Base-by-base conservation (phyloP, 2,113 vertebrate genomes). In the Varanus salvator region DNA sequence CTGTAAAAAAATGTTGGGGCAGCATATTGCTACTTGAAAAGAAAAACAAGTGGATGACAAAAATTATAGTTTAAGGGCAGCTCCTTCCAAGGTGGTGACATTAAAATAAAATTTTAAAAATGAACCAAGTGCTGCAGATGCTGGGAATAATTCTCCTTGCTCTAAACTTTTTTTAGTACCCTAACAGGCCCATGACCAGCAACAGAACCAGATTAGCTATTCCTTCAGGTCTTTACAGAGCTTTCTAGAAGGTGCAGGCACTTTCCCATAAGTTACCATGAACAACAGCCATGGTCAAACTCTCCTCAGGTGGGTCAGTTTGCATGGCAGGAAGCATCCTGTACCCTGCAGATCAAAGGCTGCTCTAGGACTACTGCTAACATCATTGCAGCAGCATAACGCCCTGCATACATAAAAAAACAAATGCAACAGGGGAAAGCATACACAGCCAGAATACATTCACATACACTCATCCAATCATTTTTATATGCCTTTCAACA, bases 71-170 rank as follows among this genome's bases (percentile, higher is more conserved):
- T 87, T 83, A 68, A 74, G 52, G 44, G n/a, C 77, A 44, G n/a
- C 34, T 84, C 52, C 57, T 74, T 14, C 7, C 54, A 48, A 0
- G 0, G 69, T 0, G 80, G 8, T 23, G 34, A 25, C 17, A 89
- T 66, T 29, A 44, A 48, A 77, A 84, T 34, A 9, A 44, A 44
- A 44, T 44, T 44, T 44, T 14, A 77, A 44, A 23, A 21, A 1
- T 3, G 80, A 69, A 4, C 17, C 60, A 81, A 66, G 66, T 19
- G 6, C 3, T 4, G 34, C 57, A 14, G 23, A 14, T 83, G 34
- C 54, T 14, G 68, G 8, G 64, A 82, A 4, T 74, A 72, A 66
- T 21, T 25, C 34, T 64, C 6, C 4, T 11, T 23, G 11, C 57
- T 11, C 48, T n/a, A 54, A 17, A 23, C 38, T 17, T 29, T 48